Base-by-base conservation (phyloP, 92 coral and sea anemone genomes). In the Parazoanthus darwini region DNA sequence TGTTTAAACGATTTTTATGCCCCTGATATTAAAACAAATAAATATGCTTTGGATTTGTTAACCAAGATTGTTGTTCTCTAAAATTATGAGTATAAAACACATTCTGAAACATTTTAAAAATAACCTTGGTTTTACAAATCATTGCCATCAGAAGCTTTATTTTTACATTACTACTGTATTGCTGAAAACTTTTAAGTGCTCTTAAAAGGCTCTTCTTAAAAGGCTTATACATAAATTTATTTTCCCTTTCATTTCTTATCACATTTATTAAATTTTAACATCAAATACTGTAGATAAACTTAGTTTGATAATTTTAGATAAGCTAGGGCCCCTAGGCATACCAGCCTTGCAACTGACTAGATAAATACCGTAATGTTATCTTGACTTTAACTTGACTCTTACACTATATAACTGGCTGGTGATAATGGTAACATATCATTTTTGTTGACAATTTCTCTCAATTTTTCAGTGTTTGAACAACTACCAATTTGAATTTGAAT, bases 201-300 rank as follows among this genome's bases (percentile, higher is more conserved):
- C 77, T 72, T 72, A 72, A 72, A 72, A 72, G 77, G 79, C 79
- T 72, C 35, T 75, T 37, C 48, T 75, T 75, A 75, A 75, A 75
- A 75, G 79, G 46, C 46, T 75, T 75, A 38, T 75, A 37, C 79
- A 75, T 75, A 18, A 38, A n/a, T 35, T 75, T 75, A 75, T 75
- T 75, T 35, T 35, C 46, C 9, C 38, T 72, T 72, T 48, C 51
- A 48, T 48, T 48, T 48, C 42, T 72, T 72, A 72, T 72, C 77
- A 38, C 79, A 75, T 35, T 75, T 75, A 38, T 75, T 75, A 74
- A 33, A 33, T 33, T 35, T 37, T 22, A 35, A 75, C 79, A 22
- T 7, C 77, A 75, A 75, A 14, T 75, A 72, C 46, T 75, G n/a
- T 75, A 75, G 16, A 75, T 35, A 75, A 35, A 75, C 46, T 75